Percentiles rank a stretch among this genome's conserved stretches.
phyloP scores from a whole-genome alignment of 2,797 vertebrate species.

The Psittacula derbiana region DNA sequence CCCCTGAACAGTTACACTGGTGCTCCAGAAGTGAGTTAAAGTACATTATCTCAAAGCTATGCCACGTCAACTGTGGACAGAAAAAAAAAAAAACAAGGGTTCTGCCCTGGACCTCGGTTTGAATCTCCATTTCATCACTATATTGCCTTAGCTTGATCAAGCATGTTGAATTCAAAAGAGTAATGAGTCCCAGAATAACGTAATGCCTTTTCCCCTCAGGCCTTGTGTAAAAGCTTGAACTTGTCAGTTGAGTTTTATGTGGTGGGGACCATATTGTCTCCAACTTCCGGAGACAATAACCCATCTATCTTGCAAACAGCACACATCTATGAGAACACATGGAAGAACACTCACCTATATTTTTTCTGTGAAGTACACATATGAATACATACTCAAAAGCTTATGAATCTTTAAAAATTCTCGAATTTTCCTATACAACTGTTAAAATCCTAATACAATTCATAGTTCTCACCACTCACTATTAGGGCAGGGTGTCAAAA shows the following conservation, averaged over 20 bases:
- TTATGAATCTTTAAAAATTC: background rate
- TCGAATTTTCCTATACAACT: background rate
- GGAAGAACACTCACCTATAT: background rate
- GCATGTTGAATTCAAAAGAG: background rate
- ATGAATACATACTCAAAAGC: background rate
- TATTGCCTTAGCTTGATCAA: background rate
- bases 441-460: background rate
- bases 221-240: background rate
- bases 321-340: background rate
- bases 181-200: background rate
- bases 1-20: background rate
- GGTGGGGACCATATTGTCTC: rapidly evolving
- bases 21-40: background rate
- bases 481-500: background rate
- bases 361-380: background rate
- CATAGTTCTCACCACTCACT: background rate
- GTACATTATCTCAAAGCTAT: background rate
- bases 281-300: background rate
- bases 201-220: background rate
- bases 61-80: background rate
- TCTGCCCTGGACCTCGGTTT: background rate
- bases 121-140: background rate
- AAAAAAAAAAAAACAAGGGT: background rate
- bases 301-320: background rate
- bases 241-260: background rate